Percentiles rank a stretch among this genome's conserved stretches.
Conservation (phyloP, 2,797 vertebrate species). For the Sarcoramphus papa region DNA sequence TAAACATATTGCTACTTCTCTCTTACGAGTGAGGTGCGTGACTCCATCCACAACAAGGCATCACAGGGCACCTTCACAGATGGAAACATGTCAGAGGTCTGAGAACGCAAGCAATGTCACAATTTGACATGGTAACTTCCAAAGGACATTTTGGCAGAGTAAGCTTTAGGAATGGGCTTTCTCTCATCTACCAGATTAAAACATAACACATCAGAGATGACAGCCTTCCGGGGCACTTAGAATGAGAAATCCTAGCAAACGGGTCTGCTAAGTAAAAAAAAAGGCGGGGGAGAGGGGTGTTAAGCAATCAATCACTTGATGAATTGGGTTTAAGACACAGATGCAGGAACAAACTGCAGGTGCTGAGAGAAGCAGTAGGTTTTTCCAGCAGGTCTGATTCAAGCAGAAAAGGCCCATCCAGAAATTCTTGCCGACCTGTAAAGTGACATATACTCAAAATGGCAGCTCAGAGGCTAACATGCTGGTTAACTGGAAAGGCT, state of each 20-base stretch:
- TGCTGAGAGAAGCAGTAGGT: neutral
- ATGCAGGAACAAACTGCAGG: neutral
- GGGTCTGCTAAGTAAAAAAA: neutral
- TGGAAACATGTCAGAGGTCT: neutral
- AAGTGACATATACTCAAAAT: neutral
- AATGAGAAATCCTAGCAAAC: neutral
- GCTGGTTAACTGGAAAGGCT: neutral
- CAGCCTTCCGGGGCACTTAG: neutral
- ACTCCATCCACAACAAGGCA: neutral
- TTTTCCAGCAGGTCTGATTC: neutral
- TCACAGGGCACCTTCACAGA: neutral
- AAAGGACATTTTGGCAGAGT: neutral
- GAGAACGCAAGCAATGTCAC: neutral
- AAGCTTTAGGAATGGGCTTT: neutral
- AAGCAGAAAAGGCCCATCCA: neutral
- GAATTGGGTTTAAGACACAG: neutral
- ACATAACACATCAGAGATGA: neutral
- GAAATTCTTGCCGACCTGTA: neutral
- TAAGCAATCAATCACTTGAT: neutral
- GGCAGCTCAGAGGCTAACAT: neutral
- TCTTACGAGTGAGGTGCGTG: too few relatives aligned
- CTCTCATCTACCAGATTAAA: neutral
- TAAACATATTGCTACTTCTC: too few relatives aligned
- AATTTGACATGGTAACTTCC: neutral
- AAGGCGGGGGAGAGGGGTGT: neutral